Conservation (phyloP, 2,888 invertebrate genomes). For the Gibbula magus region DNA sequence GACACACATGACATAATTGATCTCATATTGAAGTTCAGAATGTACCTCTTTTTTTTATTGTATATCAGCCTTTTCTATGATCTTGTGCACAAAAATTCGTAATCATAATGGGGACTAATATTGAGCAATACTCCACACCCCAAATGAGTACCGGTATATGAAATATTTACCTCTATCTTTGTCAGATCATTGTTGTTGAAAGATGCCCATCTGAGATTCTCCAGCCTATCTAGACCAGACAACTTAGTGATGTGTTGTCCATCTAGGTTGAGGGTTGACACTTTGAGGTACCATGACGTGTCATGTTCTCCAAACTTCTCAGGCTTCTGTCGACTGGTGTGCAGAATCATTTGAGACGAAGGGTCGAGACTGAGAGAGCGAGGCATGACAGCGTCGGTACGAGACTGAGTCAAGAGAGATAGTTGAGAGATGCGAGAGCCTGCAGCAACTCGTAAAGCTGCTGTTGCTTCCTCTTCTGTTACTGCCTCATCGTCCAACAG, state of each 20-base stretch:
- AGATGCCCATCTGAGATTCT: slow-evolving; percentile 73
- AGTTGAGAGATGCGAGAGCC: slow-evolving; percentile 72
- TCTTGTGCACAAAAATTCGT: not conserved
- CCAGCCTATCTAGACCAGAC: slow-evolving; percentile 71
- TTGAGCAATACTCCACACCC: no score
- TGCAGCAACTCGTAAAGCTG: slow-evolving; percentile 69
- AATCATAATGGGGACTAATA: no score
- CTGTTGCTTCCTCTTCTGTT: slow-evolving; percentile 68
- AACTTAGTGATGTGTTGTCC: slow-evolving; percentile 73
- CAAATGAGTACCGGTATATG: no score
- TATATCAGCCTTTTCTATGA: not conserved
- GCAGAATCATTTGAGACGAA: slow-evolving; percentile 58
- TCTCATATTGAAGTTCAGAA: no score
- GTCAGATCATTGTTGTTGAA: slow-evolving; percentile 75
- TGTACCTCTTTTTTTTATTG: no score
- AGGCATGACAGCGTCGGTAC: slow-evolving; percentile 64
- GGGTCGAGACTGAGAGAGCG: slow-evolving; percentile 65
- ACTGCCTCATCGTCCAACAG: slow-evolving; percentile 66
- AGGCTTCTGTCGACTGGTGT: slow-evolving; percentile 64
- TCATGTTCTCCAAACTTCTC: slow-evolving; percentile 67
- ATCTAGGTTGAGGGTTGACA: slow-evolving; percentile 72
- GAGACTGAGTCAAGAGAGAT: slow-evolving; percentile 66
- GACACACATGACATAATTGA: no score
- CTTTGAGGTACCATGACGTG: slow-evolving; percentile 68
- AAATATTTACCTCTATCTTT: slow-evolving; percentile 71